Base-by-base conservation (phyloP, 1,140 invertebrate genomes). In the Asobara japonica region DNA sequence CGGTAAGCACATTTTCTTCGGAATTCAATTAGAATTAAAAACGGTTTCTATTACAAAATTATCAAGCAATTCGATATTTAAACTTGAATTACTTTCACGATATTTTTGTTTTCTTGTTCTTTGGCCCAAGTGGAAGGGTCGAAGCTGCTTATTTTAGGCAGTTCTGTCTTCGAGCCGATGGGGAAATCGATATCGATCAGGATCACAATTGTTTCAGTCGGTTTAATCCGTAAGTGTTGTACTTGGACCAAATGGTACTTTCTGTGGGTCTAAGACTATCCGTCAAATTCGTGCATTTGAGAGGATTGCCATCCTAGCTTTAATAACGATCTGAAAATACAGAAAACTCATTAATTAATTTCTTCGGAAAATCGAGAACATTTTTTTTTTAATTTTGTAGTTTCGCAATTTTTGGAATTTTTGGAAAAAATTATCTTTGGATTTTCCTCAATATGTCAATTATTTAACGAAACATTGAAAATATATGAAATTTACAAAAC, bases 221-320 rank as follows among this genome's bases (percentile, higher is more conserved):
- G n/a, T 56, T 56, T 27, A 56, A 45, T 56, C 51, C 51, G 16
- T 25, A 25, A 0, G 18, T 22, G 51, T 25, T 56, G 22, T 56
- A 27, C 51, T 56, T 56, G 51, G 51, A 56, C 51, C 20, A 56
- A 56, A 16, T 45, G 3, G 51, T 56, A 56, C 51, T 56, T 56
- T 56, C 51, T 18, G 18, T 56, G 18, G 25, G 0, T 2, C 51
- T 30, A 56, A 33, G 13, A 48, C 76, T 80, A 87, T 72, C 83
- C 80, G 29, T 83, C 77, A 67, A 87, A 87, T 48, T 82, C 78
- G 51, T 83, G 73, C 29, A 80, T 80, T 67, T 86, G 85, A 4
- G 73, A 65, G 18, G 75, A 10, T 65, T 80, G 75, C 85, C 84
- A 87, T 13, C 76, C 74, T 8, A 86, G 74, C 68, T 77, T 80